Evolutionary conservation across 2,113 vertebrate species (phyloP).

Genomic region (Alces alces): DNA sequence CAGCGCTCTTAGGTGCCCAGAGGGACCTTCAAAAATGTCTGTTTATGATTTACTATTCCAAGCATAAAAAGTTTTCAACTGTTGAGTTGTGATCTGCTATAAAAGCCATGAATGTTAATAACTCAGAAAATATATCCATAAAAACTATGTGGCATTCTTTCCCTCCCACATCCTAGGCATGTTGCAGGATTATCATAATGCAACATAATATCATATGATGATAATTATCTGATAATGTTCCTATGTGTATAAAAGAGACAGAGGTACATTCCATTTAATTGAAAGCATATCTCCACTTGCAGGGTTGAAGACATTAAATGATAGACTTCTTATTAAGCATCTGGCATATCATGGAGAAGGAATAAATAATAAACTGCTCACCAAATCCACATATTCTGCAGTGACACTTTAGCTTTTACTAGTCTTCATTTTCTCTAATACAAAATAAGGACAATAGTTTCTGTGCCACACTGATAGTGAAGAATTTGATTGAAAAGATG

Average conservation of each 20-base stretch:
- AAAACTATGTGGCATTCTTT: not conserved
- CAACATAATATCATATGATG: not conserved
- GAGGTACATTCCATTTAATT: slow-evolving; percentile 26
- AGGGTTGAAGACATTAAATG: not conserved
- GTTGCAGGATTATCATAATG: not conserved
- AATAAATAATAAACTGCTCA: not conserved
- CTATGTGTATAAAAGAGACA: not conserved
- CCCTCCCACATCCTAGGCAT: not conserved
- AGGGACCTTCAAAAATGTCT: slow-evolving; percentile 71
- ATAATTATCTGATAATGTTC: slow-evolving; percentile 46
- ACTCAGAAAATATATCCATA: slow-evolving; percentile 62
- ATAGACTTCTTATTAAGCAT: not conserved
- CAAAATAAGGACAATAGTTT: not conserved
- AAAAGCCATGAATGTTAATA: slow-evolving; percentile 53
- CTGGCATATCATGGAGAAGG: not conserved
- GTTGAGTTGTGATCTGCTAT: slow-evolving; percentile 45
- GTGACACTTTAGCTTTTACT: not conserved
- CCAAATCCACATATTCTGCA: not conserved
- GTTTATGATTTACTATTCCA: slow-evolving; percentile 67
- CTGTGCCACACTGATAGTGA: not conserved
- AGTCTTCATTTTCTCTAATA: not conserved
- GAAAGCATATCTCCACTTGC: not conserved
- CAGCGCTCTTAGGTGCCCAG: slow-evolving; percentile 65
- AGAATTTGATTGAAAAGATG: slow-evolving; percentile 5
- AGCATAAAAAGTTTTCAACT: slow-evolving; percentile 72